Conservation (phyloP, 1,140 invertebrate species). For the Grapholita molesta region DNA sequence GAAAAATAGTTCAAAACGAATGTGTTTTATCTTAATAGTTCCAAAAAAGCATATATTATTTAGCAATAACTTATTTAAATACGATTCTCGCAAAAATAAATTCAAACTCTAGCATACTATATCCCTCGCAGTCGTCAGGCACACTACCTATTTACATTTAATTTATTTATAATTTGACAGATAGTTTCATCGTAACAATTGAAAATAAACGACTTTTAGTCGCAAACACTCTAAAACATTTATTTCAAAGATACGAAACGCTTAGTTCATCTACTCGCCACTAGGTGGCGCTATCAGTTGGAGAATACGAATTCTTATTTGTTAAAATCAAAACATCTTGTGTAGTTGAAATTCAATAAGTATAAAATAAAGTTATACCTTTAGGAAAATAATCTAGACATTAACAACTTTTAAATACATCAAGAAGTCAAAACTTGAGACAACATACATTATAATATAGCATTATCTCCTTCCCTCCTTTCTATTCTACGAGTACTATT, state of each 20-base stretch:
- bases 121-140: conserved; percentile 9
- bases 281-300: conserved; percentile 21
- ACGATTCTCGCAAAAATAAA: conserved; percentile 24
- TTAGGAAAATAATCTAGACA: not conserved
- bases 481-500: conserved; percentile 47
- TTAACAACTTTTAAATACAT: not conserved
- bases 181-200: conserved; percentile 49
- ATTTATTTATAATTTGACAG: conserved; percentile 63
- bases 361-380: not conserved
- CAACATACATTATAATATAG: not conserved
- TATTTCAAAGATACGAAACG: conserved; percentile 2
- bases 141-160: conserved; percentile 66
- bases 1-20: too few relatives aligned
- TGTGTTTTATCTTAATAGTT: not conserved
- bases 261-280: conserved; percentile 16
- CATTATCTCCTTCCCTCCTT: not conserved
- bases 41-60: not conserved
- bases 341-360: not conserved
- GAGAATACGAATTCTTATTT: not conserved
- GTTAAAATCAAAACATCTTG: too few relatives aligned
- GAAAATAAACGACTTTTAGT: conserved; percentile 35
- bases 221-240: conserved; percentile 22
- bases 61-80: not conserved
- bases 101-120: conserved; percentile 27
- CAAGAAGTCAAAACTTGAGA: not conserved